phyloP scores from a whole-genome alignment of 2,888 invertebrate species.

The Drosophila suboccidentalis region DNA sequence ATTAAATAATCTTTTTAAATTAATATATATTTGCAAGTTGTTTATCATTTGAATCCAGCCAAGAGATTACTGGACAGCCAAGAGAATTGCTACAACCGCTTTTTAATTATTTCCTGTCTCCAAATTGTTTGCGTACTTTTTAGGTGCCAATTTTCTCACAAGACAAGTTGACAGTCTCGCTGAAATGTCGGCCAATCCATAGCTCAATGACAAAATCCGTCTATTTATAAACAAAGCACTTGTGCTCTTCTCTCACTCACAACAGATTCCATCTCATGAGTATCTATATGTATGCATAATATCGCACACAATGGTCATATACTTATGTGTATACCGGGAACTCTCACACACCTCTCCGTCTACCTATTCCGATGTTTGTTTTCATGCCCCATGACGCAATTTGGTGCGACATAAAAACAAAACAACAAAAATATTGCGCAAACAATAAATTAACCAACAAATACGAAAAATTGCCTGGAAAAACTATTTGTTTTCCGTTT shows the following conservation, averaged over 20 bases:
- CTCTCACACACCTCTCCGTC: conserved; percentile 47
- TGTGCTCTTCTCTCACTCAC: conserved; percentile 28
- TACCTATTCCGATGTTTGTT: conserved; percentile 39
- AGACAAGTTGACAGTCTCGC: conserved; percentile 28
- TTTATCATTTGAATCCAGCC: background rate
- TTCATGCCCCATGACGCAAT: conserved; percentile 65
- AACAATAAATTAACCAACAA: conserved; percentile 72
- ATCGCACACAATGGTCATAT: conserved; percentile 11
- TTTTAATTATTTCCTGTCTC: conserved; percentile 18
- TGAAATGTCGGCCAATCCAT: conserved; percentile 47
- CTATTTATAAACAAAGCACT: conserved; percentile 68
- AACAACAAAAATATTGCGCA: conserved; percentile 56
- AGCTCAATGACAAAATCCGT: conserved; percentile 55
- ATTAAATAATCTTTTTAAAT: background rate
- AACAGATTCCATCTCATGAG: conserved; percentile 8
- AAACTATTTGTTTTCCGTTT: conserved; percentile 54
- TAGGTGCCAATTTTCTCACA: conserved; percentile 29
- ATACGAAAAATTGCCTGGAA: conserved; percentile 63
- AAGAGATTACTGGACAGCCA: background rate
- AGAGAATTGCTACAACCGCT: background rate
- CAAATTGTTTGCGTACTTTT: conserved; percentile 2
- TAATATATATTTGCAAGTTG: background rate
- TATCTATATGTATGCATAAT: background rate
- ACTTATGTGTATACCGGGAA: conserved; percentile 21
- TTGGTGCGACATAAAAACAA: conserved; percentile 28